Evolutionary conservation across 1,140 invertebrate species (phyloP).

Genomic region (Sarcophaga peregrina): DNA sequence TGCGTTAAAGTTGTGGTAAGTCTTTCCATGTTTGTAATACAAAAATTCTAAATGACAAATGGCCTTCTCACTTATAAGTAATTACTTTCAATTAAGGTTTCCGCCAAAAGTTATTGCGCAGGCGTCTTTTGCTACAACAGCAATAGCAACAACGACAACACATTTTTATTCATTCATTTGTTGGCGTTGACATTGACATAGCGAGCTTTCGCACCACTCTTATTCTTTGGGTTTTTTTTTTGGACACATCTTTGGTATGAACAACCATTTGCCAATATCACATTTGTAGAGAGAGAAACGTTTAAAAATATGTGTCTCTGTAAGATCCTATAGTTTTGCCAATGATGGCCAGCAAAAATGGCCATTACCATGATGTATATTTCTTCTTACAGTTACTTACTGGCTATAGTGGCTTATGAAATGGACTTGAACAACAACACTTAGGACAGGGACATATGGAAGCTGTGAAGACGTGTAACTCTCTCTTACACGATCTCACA

Average conservation of each 20-base stretch:
- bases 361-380: slow-evolving; percentile 23
- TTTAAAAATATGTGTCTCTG: not conserved
- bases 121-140: slow-evolving; percentile 47
- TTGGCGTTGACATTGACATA: slow-evolving; percentile 64
- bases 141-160: slow-evolving; percentile 50
- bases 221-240: not conserved
- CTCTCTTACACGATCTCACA: no score
- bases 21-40: not conserved
- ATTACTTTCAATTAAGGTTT: slow-evolving; percentile 66
- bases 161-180: slow-evolving; percentile 50
- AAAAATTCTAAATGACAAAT: slow-evolving; percentile 58
- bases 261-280: not conserved
- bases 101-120: slow-evolving; percentile 42
- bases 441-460: no score
- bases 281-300: not conserved
- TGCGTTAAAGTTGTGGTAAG: not conserved
- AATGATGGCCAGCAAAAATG: not conserved
- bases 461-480: not conserved
- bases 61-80: slow-evolving; percentile 62
- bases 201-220: slow-evolving; percentile 47
- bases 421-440: not conserved
- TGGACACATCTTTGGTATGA: not conserved
- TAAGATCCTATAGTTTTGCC: slow-evolving; percentile 7
- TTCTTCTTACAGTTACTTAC: not conserved
- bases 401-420: not conserved